Evolutionary conservation across 2,113 vertebrate species (phyloP).

Genomic region (Peromyscus californicus): DNA sequence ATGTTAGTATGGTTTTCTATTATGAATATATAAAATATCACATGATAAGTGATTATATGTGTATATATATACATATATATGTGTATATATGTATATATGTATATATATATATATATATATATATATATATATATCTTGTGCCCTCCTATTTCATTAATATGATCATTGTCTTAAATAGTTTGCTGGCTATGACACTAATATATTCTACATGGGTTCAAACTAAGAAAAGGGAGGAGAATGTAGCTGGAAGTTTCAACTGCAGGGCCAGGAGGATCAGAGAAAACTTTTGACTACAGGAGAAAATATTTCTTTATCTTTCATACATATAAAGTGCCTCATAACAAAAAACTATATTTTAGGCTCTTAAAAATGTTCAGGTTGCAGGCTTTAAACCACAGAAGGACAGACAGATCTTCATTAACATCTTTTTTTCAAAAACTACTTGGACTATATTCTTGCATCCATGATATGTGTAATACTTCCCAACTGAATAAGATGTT

Average conservation of each 20-base stretch:
- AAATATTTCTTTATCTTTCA: neutral
- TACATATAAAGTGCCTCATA: neutral
- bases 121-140: neutral
- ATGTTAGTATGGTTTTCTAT: neutral
- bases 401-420: slow-evolving; percentile 20
- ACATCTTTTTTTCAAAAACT: neutral
- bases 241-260: no score
- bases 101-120: neutral
- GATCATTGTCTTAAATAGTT: neutral
- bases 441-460: neutral
- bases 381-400: neutral
- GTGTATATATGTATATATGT: neutral
- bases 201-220: neutral
- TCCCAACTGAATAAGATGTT: neutral
- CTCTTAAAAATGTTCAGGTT: neutral
- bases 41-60: neutral
- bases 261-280: no score
- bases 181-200: neutral
- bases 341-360: neutral
- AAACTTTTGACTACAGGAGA: neutral
- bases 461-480: neutral
- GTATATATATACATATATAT: neutral
- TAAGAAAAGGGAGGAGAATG: neutral
- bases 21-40: neutral
- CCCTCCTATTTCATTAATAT: neutral